phyloP scores from a whole-genome alignment of 2,888 invertebrate genomes.

The Parnassius glacialis region DNA sequence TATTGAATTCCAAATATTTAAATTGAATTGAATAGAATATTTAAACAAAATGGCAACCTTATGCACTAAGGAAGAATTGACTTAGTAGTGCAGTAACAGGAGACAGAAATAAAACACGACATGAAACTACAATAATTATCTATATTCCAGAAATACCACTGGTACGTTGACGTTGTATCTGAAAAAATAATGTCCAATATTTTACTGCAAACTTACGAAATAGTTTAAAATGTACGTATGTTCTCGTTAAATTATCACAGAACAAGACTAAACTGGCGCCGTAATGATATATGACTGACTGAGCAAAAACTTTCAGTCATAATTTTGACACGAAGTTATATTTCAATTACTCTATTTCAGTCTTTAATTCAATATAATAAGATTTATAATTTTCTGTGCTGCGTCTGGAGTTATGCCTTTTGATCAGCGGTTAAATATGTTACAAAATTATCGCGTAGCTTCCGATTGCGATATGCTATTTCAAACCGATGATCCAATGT shows the following conservation, averaged over 20 bases:
- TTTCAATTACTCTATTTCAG: constrained; percentile 1
- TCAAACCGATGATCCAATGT: constrained; percentile 24
- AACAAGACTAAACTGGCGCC: constrained; percentile 18
- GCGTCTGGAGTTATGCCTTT: constrained; percentile 11
- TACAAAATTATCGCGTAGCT: constrained; percentile 21
- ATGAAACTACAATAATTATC: too few species aligned
- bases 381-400: not conserved
- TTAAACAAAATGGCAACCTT: too few species aligned
- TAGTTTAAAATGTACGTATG: too few species aligned
- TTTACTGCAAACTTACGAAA: too few species aligned
- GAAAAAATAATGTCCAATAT: too few species aligned
- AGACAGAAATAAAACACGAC: too few species aligned
- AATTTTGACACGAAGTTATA: not conserved
- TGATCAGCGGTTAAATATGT: constrained; percentile 3
- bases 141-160: too few species aligned
- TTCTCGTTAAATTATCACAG: not conserved
- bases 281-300: constrained; percentile 18
- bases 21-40: too few species aligned
- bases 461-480: constrained; percentile 27
- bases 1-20: too few species aligned
- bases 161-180: too few species aligned
- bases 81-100: too few species aligned
- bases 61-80: too few species aligned
- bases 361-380: constrained; percentile 2
- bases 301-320: constrained; percentile 9